These are phyloP conservation scores for Orchestia grillus DNA, from an alignment of 1,140 invertebrate species.

Conservation along the genomic window DNA sequence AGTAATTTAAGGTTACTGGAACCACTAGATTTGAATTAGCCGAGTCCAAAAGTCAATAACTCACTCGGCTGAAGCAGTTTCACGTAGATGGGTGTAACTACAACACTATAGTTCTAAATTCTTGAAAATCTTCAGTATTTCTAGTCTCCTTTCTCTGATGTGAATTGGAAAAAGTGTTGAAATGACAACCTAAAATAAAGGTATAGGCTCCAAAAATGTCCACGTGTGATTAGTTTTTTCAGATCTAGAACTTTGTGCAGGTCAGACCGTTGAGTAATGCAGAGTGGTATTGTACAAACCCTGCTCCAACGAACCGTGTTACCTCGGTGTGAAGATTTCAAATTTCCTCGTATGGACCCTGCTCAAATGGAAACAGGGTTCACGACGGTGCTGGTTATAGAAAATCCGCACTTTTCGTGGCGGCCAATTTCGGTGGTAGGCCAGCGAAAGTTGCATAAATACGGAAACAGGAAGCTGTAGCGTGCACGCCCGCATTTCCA, in stretches of 20 bases:
- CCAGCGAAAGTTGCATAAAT: constrained; percentile 1
- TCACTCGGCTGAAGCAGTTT: neutral
- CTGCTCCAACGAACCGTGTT: neutral
- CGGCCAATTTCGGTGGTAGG: neutral
- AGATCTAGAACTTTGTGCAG: neutral
- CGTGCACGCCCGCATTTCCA: constrained; percentile 14
- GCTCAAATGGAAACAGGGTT: neutral
- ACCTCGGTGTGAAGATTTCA: neutral
- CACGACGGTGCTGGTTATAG: neutral
- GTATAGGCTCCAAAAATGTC: neutral
- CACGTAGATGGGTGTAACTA: neutral
- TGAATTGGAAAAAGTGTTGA: neutral
- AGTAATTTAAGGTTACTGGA: neutral
- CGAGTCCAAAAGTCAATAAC: neutral
- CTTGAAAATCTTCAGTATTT: neutral
- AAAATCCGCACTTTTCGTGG: constrained; percentile 1
- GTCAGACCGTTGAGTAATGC: neutral
- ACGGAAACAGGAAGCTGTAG: neutral
- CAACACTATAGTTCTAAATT: neutral
- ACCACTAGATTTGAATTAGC: neutral
- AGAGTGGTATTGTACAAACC: neutral
- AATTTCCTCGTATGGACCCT: neutral
- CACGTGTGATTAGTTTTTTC: neutral
- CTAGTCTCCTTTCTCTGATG: neutral
- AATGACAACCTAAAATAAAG: neutral